Evolutionary conservation across 2,888 invertebrate genomes (phyloP), one percentile per base, ranked within the genome.

Genomic region (Iselma pallidipennis): DNA sequence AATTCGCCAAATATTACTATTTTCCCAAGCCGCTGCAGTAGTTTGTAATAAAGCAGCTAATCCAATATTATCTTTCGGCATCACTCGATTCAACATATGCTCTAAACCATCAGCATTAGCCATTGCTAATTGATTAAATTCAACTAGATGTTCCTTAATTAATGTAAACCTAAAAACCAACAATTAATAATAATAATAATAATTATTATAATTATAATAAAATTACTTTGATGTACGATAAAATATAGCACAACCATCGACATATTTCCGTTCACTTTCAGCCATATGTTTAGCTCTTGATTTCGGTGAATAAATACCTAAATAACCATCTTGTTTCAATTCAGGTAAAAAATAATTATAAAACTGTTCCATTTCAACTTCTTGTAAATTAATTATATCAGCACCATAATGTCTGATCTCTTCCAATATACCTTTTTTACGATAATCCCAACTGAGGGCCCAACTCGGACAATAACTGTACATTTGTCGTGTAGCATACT

Each of bases 21-120:
- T 91, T 73, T 95, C 95, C 94, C 96, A 98, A 9, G 96, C 95
- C 55, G 90, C 92, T 78, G 96, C 95, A 77, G 95, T 96, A 48
- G 97, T 96, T 83, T 95, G 94, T 58, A 99, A 85, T 70, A 99
- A 85, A 4, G 98, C 98, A 16, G 96, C 97, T 70, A 99, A 84
- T 4, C 97, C 98, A 75, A 99, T 98, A 84, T 99, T 99, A 84
- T 99, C 99, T 80, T 97, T 97, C 56, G 98, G 97, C 97, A 98
- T 98, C 52, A 98, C 98, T 72, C 98, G 88, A 83, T 98, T 98
- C 76, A 98, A 84, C 97, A 98, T 98, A 81, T 98, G 96, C 81
- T 98, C 97, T 50, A 96, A 95, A 51, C 97, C 97, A 78, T 98
- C 96, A 21, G 98, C 96, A 82, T 96, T 97, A 23, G 96, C 95